Base-by-base conservation (phyloP, 2,113 vertebrate genomes). In the Anguilla rostrata region DNA sequence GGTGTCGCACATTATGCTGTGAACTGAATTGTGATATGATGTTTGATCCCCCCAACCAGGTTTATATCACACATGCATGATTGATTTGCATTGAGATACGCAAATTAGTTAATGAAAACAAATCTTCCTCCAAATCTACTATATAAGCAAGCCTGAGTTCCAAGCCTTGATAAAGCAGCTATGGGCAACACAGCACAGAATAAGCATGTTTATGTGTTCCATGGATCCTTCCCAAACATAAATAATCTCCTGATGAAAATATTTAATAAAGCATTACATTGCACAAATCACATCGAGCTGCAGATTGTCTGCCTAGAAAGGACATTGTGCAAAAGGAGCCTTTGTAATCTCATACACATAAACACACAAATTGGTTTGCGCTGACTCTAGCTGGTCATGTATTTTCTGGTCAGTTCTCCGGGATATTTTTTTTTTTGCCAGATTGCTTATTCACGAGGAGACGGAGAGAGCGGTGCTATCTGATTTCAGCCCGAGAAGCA, bases 401-500 rank as follows among this genome's bases (percentile, higher is more conserved):
- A 90, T 90, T 92, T 92, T 90, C 89, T 90, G 90, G 93, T 94
- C 91, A 90, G 92, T 94, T 93, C 92, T 90, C 92, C 88, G 86
- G 90, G 86, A 92, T 92, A 92, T 94, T 92, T 94, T 93, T 95
- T 34, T 34, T 34, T 34, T 34, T 92, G 91, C 84, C 78, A 88
- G 90, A 93, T 22, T 63, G 90, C 49, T 43, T 41, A 56, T 29
- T 86, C 41, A 85, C 41, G 26, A 53, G 87, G 46, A 53, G 20
- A 79, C 3, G 85, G 83, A 82, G 34, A 39, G 46, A 43, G 63
- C 15, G 88, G 88, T 92, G 92, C 90, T 90, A 93, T 94, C 92
- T 91, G 92, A 93, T 94, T 94, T 92, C 91, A 92, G 89, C 87
- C 91, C 89, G 93, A 87, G 89, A 92, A 93, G 91, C 90, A 92